Evolutionary conservation across 2,113 vertebrate genomes (phyloP), one percentile per base, ranked within the genome.

Genomic region (Trochalopteron elliotii): DNA sequence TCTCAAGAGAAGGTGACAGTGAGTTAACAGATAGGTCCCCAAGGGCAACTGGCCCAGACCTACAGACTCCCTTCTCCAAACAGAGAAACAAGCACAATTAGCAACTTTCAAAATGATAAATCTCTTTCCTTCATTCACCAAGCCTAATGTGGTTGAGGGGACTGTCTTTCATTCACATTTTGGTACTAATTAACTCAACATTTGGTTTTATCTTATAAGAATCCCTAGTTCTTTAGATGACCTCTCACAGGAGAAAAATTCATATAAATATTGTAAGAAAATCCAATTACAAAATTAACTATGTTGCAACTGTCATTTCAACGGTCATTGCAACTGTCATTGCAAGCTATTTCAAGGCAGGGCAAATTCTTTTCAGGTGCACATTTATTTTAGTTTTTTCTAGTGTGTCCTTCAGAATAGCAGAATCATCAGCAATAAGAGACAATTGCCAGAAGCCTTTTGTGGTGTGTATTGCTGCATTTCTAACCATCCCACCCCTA

Each of bases 41-140:
- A 95, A 97, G 95, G 97, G 89, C 94, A 85, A 55, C 92, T 86
- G 89, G 91, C 53, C 93, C 96, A 97, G 97, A 97, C 97, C 97
- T 94, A 87, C 95, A 97, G 97, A 74, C 97, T 97, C 97, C 96
- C 96, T 97, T 97, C 83, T 96, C 95, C 95, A 97, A 97, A 97
- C 94, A 97, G 94, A 97, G 91, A 93, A 97, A 93, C 91, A 94
- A 80, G 77, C 89, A 96, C 84, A 97, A 97, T 97, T 97, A 96
- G 9, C 85, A 92, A 96, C 87, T 96, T 97, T 96, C 96, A 96
- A 95, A 96, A 97, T 96, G 95, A 97, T 94, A 95, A 96, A 97
- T 96, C 71, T 94, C 89, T 94, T 93, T 95, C 71, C 84, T 92
- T 96, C 94, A 87, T 83, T 96, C 79, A 91, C 50, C 57, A 82